Conservation (phyloP, 2,797 vertebrate genomes). For the Potorous gilbertii region DNA sequence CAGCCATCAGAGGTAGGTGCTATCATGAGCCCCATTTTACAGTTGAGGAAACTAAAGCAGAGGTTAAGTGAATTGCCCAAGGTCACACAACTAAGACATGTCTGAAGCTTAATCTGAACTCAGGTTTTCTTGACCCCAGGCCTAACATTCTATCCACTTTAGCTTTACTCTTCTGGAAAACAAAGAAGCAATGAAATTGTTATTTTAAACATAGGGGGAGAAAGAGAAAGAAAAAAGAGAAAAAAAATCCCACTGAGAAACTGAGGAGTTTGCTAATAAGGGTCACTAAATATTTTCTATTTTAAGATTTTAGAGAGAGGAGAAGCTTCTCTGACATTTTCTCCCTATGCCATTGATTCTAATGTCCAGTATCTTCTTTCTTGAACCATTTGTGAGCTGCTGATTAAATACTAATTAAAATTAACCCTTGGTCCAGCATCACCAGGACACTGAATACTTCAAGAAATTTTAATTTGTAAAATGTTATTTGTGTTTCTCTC, state of each 20-base stretch:
- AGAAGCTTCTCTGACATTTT: conserved; percentile 54
- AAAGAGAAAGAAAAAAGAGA: too few relatives aligned
- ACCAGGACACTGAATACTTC: conserved; percentile 57
- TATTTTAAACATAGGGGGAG: background rate
- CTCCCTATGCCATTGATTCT: conserved; percentile 61
- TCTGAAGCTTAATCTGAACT: background rate
- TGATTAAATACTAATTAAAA: conserved; percentile 80
- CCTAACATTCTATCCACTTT: background rate
- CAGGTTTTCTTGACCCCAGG: background rate
- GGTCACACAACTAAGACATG: background rate
- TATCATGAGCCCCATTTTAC: background rate
- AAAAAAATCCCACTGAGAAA: background rate
- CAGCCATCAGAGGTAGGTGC: background rate
- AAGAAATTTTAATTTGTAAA: conserved; percentile 62
- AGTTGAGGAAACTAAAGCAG: background rate
- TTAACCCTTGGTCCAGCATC: conserved; percentile 64
- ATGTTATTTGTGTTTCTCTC: conserved; percentile 60
- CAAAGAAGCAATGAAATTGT: conserved; percentile 6
- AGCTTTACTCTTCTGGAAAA: background rate
- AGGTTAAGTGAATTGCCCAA: background rate
- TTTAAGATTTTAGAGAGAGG: conserved; percentile 51
- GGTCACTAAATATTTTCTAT: background rate
- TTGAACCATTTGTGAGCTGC: conserved; percentile 67
- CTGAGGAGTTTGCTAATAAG: background rate
- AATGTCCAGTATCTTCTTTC: conserved; percentile 66